Base-by-base conservation (phyloP, 2,797 vertebrate genomes). In the Geotrypetes seraphini region DNA sequence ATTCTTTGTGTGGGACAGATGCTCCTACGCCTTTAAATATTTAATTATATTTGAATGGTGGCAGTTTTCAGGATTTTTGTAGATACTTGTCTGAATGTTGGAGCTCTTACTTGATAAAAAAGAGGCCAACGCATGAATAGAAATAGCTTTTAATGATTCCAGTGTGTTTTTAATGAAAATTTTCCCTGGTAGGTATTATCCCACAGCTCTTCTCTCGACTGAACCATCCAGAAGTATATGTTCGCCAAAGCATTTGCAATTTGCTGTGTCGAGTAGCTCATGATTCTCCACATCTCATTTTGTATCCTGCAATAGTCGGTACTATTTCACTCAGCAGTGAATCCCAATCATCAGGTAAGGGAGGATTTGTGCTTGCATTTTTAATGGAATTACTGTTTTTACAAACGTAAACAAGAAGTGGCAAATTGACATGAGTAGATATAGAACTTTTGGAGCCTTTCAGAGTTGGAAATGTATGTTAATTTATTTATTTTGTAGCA, bases 201-300 rank as follows among this genome's bases (percentile, higher is more conserved):
- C 96, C 96, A 10, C 96, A 99, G 57, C 88, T 99, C 7, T 99
- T 99, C 56, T 99, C 96, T 6, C 89, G 96, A 16, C 84, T 99
- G 33, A 99, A 98, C 61, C 96, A 99, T 36, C 96, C 96, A 0
- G 96, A 99, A 50, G 91, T 93, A 0, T 98, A 98, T 18, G 96
- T 98, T 27, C 81, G 96, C 5, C 94, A 98, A 51, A 99, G 96
- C 46, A 99, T 99, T 43, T 99, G 96, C 69, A 99, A 91, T 58
- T 75, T 99, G 25, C 59, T 99, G 13, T 98, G 95, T 41, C 86
- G 96, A 3, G 96, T 99, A 34, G 95, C 95, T 25, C 92, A 97
- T 32, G 96, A 99, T 71, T 99, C 94, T 1, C 92, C 96, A 4
- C 91, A 98, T 40, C 92, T 98, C 47, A 90, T 99, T 50, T 63